A percentile compares a stretch with the other conserved stretches of the same genome.
These are phyloP conservation scores for Dasyornis broadbenti DNA, from an alignment of 2,113 vertebrate genomes.

Conservation along the genomic window DNA sequence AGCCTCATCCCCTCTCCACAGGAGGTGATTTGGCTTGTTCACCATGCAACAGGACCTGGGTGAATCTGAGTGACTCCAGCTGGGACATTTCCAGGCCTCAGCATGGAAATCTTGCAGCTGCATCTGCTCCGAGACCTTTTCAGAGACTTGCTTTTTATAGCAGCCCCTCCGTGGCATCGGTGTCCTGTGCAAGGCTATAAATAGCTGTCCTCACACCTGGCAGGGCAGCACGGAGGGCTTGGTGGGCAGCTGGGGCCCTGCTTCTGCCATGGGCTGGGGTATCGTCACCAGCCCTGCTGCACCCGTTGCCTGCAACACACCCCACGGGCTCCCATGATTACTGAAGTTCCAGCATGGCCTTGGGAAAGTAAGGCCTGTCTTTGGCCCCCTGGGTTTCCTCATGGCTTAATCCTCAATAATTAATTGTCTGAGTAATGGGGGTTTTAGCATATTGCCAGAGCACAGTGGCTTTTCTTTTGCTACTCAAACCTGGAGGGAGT, in stretches of 20 bases:
- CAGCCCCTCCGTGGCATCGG: background rate
- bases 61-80: background rate
- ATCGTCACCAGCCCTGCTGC: accelerated
- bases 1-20: background rate
- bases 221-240: background rate
- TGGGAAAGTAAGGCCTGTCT: background rate
- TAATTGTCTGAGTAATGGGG: background rate
- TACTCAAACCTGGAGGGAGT: background rate
- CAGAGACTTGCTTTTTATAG: conserved; percentile 25
- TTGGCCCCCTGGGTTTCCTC: background rate
- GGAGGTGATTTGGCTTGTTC: background rate
- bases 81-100: background rate
- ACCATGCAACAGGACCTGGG: background rate
- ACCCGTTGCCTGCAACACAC: background rate
- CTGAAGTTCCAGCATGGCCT: background rate
- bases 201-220: background rate
- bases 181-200: background rate
- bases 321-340: accelerated
- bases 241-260: background rate
- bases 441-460: background rate
- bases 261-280: background rate
- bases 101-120: background rate
- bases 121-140: conserved; percentile 33
- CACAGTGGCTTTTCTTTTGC: background rate
- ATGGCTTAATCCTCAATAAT: background rate